phyloP scores from a whole-genome alignment of 2,113 vertebrate genomes.

The Haliaeetus leucogaster region DNA sequence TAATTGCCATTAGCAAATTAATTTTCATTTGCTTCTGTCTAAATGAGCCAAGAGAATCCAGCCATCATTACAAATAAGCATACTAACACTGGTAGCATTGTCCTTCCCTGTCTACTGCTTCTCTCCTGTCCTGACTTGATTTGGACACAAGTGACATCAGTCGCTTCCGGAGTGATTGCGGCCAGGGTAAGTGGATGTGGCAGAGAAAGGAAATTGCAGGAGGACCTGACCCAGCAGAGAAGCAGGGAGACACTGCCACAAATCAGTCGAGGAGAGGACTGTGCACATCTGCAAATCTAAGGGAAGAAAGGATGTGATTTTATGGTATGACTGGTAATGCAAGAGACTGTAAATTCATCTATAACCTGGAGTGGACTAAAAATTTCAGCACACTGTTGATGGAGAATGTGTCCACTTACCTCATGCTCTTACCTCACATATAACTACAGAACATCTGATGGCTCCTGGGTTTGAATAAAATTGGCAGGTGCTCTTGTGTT shows the following conservation, averaged over 20 bases:
- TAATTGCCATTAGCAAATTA: not conserved
- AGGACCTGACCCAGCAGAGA: not conserved
- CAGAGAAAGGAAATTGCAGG: not conserved
- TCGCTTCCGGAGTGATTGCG: not conserved
- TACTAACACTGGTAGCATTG: not conserved
- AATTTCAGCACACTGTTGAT: not conserved
- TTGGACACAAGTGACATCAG: not conserved
- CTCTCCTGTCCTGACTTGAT: not conserved
- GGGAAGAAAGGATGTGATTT: not conserved
- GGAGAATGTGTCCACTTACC: not conserved
- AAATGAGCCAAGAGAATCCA: not conserved
- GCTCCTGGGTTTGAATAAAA: not conserved
- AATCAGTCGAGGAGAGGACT: not conserved
- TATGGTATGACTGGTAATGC: not conserved
- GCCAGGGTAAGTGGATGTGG: not conserved
- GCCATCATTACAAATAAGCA: not conserved
- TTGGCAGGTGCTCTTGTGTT: not conserved
- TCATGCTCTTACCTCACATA: not conserved
- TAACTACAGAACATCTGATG: not conserved
- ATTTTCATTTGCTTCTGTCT: not conserved
- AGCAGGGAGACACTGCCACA: not conserved
- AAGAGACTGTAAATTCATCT: not conserved
- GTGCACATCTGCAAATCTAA: not conserved
- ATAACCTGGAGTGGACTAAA: not conserved
- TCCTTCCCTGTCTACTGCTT: not conserved